A percentile compares a stretch with the other conserved stretches of the same genome.
Evolutionary conservation across 2,888 invertebrate genomes (phyloP).

Genomic region (Hemithea aestivaria): DNA sequence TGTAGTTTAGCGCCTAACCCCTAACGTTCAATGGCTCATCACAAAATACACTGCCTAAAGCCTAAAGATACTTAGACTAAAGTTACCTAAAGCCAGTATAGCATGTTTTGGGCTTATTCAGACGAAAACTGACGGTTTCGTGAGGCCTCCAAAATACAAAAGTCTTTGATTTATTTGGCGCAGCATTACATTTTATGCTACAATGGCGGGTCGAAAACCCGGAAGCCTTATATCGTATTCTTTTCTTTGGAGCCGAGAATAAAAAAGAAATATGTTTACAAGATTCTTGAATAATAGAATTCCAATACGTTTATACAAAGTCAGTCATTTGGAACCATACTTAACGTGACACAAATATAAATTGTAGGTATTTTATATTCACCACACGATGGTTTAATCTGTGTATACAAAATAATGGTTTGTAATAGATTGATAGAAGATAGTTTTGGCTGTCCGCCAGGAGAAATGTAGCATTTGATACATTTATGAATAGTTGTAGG

Average conservation of each 20-base stretch:
- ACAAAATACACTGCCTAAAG: too few relatives aligned
- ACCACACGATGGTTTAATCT: too few relatives aligned
- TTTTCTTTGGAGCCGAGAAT: conserved; percentile 6
- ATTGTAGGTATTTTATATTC: neutral
- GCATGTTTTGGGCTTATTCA: conserved; percentile 14
- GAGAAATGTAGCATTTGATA: too few relatives aligned
- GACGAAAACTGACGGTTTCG: conserved; percentile 13
- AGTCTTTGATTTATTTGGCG: conserved; percentile 19
- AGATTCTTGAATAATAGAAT: conserved; percentile 13
- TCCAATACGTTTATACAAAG: conserved; percentile 11
- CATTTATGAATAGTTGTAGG: too few relatives aligned
- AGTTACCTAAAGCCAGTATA: conserved; percentile 2
- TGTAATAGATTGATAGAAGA: too few relatives aligned
- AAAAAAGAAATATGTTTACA: conserved; percentile 15
- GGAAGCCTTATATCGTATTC: conserved; percentile 16
- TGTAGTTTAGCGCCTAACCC: too few relatives aligned
- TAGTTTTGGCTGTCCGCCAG: too few relatives aligned
- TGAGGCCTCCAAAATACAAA: conserved; percentile 15
- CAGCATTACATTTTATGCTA: conserved; percentile 15
- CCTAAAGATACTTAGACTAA: too few relatives aligned
- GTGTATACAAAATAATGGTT: too few relatives aligned
- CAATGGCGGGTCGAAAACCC: conserved; percentile 15
- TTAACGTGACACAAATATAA: conserved; percentile 16
- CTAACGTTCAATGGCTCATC: too few relatives aligned
- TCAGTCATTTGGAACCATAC: conserved; percentile 12